These are phyloP conservation scores for Petroica traversi DNA, from an alignment of 2,113 vertebrate genomes.

Conservation along the genomic window DNA sequence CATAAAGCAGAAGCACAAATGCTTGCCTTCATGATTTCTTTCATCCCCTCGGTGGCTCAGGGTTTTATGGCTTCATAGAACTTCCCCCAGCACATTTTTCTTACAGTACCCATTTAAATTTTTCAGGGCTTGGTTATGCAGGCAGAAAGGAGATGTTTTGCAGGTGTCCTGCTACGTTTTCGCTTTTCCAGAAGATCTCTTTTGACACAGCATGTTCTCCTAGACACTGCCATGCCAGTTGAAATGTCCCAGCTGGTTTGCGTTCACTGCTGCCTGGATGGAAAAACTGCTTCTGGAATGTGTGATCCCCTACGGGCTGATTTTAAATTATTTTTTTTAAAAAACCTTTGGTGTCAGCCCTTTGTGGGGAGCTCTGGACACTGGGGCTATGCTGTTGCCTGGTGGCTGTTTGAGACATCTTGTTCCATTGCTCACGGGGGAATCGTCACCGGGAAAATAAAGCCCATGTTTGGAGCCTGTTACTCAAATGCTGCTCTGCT, in stretches of 20 bases:
- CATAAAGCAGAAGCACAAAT: background rate
- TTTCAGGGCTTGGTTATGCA: background rate
- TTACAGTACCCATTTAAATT: background rate
- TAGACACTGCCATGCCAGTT: background rate
- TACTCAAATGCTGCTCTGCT: constrained; percentile 32
- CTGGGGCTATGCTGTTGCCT: background rate
- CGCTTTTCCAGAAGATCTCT: constrained; percentile 7
- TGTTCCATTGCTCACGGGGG: background rate
- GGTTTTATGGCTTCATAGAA: background rate
- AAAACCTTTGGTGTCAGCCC: background rate
- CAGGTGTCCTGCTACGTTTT: constrained; percentile 29
- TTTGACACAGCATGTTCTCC: background rate
- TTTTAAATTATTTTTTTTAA: background rate
- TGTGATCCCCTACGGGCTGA: background rate
- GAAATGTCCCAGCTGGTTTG: constrained; percentile 18
- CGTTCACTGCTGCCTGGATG: background rate
- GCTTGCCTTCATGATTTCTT: background rate
- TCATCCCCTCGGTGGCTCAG: background rate
- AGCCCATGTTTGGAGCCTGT: constrained; percentile 29
- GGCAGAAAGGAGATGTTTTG: background rate
- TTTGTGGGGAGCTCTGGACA: background rate
- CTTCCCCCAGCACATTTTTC: background rate
- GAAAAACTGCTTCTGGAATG: background rate
- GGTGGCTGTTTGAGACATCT: background rate
- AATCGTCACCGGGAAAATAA: constrained; percentile 17